A percentile compares a stretch with the other conserved stretches of the same genome.
phyloP scores from a whole-genome alignment of 2,888 invertebrate species.

The Boloria selene region DNA sequence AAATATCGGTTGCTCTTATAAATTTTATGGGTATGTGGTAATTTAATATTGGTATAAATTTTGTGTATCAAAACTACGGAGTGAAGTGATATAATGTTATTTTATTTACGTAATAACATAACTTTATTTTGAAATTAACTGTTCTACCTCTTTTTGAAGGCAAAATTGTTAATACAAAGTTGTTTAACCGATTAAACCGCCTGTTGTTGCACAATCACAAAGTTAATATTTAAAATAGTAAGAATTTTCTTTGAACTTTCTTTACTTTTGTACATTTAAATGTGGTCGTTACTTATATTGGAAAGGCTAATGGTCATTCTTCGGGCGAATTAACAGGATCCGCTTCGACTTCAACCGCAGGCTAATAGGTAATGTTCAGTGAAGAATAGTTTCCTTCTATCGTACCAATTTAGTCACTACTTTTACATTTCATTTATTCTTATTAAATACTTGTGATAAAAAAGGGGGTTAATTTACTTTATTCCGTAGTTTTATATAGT shows the following conservation, averaged over 20 bases:
- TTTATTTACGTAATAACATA: too few relatives aligned
- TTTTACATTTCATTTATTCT: slow-evolving; percentile 16
- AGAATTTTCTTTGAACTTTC: neutral
- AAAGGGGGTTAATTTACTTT: too few relatives aligned
- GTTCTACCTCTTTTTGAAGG: too few relatives aligned
- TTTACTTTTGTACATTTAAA: slow-evolving; percentile 4
- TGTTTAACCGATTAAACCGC: too few relatives aligned
- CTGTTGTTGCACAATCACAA: too few relatives aligned
- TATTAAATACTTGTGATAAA: neutral
- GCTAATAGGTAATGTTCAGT: slow-evolving; percentile 11
- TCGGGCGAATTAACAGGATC: slow-evolving; percentile 23
- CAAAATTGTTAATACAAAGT: too few relatives aligned
- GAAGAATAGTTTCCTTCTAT: slow-evolving; percentile 16
- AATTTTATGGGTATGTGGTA: slow-evolving; percentile 15
- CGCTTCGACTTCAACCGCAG: slow-evolving; percentile 22
- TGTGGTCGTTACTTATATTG: slow-evolving; percentile 12
- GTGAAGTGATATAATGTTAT: too few relatives aligned
- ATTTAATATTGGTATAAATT: slow-evolving; percentile 2
- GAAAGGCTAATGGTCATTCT: slow-evolving; percentile 18
- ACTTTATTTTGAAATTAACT: too few relatives aligned
- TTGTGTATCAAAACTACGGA: neutral
- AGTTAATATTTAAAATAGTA: too few relatives aligned
- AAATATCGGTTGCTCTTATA: slow-evolving; percentile 43
- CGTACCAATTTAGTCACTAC: slow-evolving; percentile 17
- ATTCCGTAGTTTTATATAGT: too few relatives aligned